Conservation (phyloP, 2,113 vertebrate genomes). For the Menura novaehollandiae region DNA sequence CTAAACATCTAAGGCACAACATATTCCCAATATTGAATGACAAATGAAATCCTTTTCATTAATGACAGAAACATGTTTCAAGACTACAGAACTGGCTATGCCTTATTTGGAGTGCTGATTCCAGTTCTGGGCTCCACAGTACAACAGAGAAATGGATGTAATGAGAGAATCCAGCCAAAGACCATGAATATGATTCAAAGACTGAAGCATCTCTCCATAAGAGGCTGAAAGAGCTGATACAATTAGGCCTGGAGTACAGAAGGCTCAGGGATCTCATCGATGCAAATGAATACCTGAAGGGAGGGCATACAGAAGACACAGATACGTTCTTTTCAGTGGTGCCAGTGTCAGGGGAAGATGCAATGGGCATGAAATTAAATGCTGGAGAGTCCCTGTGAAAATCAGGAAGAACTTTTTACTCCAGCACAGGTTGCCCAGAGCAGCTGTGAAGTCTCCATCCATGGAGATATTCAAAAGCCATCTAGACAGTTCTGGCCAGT, state of each 20-base stretch:
- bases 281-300: neutral
- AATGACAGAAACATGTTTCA: neutral
- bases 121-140: neutral
- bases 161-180: neutral
- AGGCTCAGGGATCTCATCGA: neutral
- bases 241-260: neutral
- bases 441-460: neutral
- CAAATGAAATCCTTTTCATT: neutral
- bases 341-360: neutral
- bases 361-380: neutral
- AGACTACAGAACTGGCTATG: neutral
- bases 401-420: neutral
- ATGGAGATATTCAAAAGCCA: neutral
- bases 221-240: neutral
- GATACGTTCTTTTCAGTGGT: neutral
- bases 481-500: neutral
- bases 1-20: neutral
- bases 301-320: neutral
- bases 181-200: neutral
- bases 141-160: neutral
- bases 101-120: neutral
- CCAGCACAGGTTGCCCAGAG: neutral
- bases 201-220: neutral
- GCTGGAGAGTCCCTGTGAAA: neutral
- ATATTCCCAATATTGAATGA: neutral